Conservation (phyloP, 2,113 vertebrate species). For the Chaenocephalus aceratus region DNA sequence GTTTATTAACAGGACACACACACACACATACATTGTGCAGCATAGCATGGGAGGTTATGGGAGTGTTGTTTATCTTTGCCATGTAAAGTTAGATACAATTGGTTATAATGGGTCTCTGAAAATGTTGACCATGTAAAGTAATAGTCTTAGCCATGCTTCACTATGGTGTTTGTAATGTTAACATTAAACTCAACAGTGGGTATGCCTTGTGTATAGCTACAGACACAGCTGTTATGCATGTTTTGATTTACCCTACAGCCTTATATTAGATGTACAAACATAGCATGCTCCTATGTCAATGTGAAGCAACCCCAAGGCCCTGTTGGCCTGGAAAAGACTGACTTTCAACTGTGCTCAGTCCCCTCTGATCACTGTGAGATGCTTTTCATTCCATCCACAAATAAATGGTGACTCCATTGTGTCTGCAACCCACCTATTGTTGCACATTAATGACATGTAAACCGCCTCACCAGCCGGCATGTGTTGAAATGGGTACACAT, state of each 20-base stretch:
- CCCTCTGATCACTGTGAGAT: constrained; percentile 56
- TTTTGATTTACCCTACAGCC: constrained; percentile 16
- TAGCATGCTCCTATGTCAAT: constrained; percentile 10
- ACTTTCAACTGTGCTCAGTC: constrained; percentile 23
- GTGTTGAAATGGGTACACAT: constrained; percentile 71
- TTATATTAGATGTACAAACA: constrained; percentile 28
- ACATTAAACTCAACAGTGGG: not conserved
- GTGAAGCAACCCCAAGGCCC: constrained; percentile 20
- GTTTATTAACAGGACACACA: constrained; percentile 53
- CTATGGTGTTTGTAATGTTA: not conserved
- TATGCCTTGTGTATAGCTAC: not conserved
- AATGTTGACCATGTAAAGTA: not conserved
- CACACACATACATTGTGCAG: constrained; percentile 38
- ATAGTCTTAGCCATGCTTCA: not conserved
- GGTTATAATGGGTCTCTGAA: not conserved
- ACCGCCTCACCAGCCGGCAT: constrained; percentile 64
- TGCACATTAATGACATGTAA: constrained; percentile 58
- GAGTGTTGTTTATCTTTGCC: not conserved
- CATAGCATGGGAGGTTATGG: constrained; percentile 18
- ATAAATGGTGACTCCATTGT: constrained; percentile 36
- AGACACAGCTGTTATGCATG: not conserved
- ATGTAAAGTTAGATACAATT: not conserved
- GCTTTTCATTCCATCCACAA: constrained; percentile 61
- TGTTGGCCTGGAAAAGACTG: constrained; percentile 36
- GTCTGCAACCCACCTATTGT: constrained; percentile 50